Evolutionary conservation across 2,888 invertebrate species (phyloP).

Genomic region (Pammene aurita): DNA sequence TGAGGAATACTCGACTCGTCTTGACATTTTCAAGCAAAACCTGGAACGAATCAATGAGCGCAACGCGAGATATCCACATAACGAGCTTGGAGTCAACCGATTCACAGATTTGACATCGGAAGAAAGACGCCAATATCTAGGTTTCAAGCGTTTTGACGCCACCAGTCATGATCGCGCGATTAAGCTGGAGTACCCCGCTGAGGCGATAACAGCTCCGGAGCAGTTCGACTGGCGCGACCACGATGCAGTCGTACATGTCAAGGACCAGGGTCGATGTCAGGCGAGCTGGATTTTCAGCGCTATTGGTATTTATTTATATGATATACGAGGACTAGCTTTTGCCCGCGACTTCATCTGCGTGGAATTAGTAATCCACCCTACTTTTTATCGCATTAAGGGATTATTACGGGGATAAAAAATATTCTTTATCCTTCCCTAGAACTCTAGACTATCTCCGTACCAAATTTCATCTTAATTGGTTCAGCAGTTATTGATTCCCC

Average conservation of each 20-base stretch:
- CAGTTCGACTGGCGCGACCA: constrained; percentile 86
- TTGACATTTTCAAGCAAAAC: constrained; percentile 7
- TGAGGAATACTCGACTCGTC: constrained; percentile 6
- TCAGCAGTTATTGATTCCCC: no score
- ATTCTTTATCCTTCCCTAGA: no score
- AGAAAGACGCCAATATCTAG: neutral
- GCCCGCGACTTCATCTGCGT: no score
- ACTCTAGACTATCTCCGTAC: no score
- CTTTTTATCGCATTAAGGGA: no score
- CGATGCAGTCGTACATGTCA: constrained; percentile 90
- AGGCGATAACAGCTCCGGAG: constrained; percentile 29
- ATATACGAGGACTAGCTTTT: no score
- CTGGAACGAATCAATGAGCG: neutral
- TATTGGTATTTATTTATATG: constrained; percentile 26
- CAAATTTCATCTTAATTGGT: no score
- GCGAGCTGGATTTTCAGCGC: constrained; percentile 87
- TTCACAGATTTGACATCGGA: constrained; percentile 7
- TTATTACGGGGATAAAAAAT: no score
- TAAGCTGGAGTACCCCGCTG: neutral
- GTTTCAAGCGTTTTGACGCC: no score
- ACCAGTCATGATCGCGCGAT: no score
- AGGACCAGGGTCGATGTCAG: constrained; percentile 90
- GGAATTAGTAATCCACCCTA: no score
- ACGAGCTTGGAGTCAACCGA: neutral
- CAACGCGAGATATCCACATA: constrained; percentile 1